phyloP scores from a whole-genome alignment of 2,888 invertebrate genomes.

The Coelinius sp. region DNA sequence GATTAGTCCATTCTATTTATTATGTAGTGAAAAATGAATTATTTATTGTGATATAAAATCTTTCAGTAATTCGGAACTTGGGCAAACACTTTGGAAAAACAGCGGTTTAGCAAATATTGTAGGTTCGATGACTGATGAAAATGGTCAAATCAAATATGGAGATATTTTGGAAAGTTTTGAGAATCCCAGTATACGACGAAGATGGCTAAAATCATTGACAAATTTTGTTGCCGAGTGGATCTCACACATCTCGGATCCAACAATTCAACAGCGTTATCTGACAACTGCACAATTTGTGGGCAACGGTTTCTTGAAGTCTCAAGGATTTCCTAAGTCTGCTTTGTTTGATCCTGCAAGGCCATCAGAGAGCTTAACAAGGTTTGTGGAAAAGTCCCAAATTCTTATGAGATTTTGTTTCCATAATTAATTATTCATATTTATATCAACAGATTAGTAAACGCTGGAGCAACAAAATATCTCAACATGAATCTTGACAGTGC shows the following conservation, averaged over 20 bases:
- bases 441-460: constrained; percentile 75
- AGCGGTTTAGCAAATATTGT: constrained; percentile 81
- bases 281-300: constrained; percentile 79
- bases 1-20: neutral
- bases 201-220: constrained; percentile 85
- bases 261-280: constrained; percentile 82
- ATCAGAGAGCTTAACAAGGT: constrained; percentile 79
- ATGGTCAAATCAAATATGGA: constrained; percentile 81
- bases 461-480: constrained; percentile 79
- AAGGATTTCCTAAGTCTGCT: constrained; percentile 81
- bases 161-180: constrained; percentile 84
- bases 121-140: constrained; percentile 78
- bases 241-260: constrained; percentile 82
- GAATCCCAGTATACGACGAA: constrained; percentile 83
- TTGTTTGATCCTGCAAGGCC: constrained; percentile 80
- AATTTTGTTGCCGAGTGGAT: constrained; percentile 83
- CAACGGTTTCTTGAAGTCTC: constrained; percentile 82
- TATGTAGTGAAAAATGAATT: neutral
- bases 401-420: too few relatives aligned
- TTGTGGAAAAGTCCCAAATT: neutral
- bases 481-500: constrained; percentile 81
- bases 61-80: constrained; percentile 81
- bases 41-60: constrained; percentile 7
- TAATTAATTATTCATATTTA: too few relatives aligned
- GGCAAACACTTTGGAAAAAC: constrained; percentile 81